Evolutionary conservation across 2,113 vertebrate genomes (phyloP).

Genomic region (Cavia aperea): DNA sequence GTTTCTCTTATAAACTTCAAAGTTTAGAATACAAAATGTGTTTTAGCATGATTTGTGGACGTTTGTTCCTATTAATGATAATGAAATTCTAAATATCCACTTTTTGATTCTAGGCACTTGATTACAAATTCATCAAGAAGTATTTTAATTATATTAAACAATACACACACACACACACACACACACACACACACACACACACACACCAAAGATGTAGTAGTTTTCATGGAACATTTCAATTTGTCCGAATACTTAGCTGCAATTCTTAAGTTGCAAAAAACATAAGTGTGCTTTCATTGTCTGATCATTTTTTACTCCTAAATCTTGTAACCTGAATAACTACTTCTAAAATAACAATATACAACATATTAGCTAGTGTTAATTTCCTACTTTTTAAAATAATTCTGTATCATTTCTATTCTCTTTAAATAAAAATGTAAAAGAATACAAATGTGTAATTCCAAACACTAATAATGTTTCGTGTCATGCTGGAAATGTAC

Average conservation of each 20-base stretch:
- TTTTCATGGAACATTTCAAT: background rate
- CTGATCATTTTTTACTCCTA: too few species aligned
- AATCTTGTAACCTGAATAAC: too few species aligned
- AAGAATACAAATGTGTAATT: background rate
- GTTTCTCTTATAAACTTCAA: slow-evolving; percentile 31
- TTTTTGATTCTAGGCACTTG: slow-evolving; percentile 17
- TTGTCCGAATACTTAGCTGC: background rate
- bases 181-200: background rate
- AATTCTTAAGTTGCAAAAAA: background rate
- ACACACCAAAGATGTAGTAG: background rate
- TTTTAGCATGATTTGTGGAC: slow-evolving; percentile 10
- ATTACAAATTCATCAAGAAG: slow-evolving; percentile 27
- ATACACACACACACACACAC: background rate
- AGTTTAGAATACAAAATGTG: slow-evolving; percentile 5
- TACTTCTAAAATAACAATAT: too few species aligned
- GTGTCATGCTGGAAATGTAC: background rate
- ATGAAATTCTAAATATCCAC: slow-evolving; percentile 34
- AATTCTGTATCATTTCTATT: too few species aligned
- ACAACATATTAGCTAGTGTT: too few species aligned
- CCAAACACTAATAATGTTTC: background rate
- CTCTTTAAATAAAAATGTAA: too few species aligned
- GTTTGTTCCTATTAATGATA: slow-evolving; percentile 30
- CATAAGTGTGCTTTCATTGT: background rate
- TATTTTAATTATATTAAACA: background rate
- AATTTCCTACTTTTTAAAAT: too few species aligned